A percentile compares a stretch with the other conserved stretches of the same genome.
Evolutionary conservation across 2,888 invertebrate species (phyloP).

Genomic region (Plemyria rubiginata): DNA sequence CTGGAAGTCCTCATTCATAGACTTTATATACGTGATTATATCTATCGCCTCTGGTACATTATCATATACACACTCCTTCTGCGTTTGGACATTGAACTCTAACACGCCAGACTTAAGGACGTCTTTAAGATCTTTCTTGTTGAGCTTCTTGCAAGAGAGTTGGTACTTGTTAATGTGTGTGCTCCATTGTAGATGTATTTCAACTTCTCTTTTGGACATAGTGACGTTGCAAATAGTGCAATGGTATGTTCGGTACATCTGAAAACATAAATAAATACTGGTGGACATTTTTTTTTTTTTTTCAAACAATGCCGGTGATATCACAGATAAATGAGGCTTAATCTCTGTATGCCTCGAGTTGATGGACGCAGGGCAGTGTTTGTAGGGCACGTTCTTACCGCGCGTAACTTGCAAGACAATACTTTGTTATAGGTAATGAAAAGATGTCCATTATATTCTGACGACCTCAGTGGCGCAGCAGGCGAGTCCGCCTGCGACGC

Average conservation of each 20-base stretch:
- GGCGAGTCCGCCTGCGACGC: no score
- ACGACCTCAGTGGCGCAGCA: no score
- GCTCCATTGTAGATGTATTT: constrained; percentile 30
- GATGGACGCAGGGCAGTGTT: no score
- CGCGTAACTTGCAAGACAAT: no score
- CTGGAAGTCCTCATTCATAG: constrained; percentile 1
- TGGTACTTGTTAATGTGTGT: constrained; percentile 16
- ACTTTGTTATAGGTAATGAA: no score
- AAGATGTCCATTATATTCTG: no score
- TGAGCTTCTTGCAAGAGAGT: constrained; percentile 3
- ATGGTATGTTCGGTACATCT: constrained; percentile 53
- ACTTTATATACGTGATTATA: constrained; percentile 15
- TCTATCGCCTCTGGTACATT: constrained; percentile 5
- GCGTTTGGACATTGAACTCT: constrained; percentile 13
- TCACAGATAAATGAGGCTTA: no score
- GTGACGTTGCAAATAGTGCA: constrained; percentile 55
- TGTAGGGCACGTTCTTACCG: no score
- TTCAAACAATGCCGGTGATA: not conserved
- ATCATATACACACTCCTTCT: constrained; percentile 12
- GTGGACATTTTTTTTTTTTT: no score
- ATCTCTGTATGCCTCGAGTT: no score
- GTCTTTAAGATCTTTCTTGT: constrained; percentile 26
- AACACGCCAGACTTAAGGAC: constrained; percentile 18
- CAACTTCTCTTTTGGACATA: constrained; percentile 33
- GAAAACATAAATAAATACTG: constrained; percentile 25